Evolutionary conservation across 2,888 invertebrate species (phyloP).

Genomic region (Penaeus monodon): DNA sequence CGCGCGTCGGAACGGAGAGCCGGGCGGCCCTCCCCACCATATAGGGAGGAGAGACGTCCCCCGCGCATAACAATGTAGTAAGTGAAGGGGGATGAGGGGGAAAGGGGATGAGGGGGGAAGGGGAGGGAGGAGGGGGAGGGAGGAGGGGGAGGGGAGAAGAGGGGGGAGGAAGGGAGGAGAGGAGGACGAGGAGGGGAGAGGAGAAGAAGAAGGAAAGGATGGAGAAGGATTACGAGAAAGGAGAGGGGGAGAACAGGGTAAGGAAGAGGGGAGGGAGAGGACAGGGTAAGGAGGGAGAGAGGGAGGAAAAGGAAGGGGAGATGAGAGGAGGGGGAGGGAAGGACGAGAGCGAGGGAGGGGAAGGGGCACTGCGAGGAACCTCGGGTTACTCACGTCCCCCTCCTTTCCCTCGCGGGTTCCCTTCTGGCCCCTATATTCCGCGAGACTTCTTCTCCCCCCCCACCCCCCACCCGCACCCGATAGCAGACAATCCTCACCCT

Average conservation of each 20-base stretch:
- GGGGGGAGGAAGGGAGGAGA: background rate
- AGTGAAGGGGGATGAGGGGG: background rate
- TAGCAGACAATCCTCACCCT: no score
- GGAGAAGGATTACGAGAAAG: background rate
- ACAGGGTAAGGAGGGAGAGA: background rate
- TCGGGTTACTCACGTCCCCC: no score
- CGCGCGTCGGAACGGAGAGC: no score
- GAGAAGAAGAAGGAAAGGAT: background rate
- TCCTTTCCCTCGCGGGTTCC: no score
- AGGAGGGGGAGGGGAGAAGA: background rate
- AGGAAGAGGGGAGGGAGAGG: background rate
- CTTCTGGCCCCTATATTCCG: no score
- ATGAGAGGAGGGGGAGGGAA: background rate
- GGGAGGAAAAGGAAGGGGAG: background rate
- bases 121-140: background rate
- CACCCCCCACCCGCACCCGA: no score
- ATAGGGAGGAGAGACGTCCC: no score
- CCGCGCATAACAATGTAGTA: background rate
- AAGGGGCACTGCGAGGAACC: no score
- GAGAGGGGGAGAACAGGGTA: background rate
- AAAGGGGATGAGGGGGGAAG: background rate
- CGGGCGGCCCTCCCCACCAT: no score
- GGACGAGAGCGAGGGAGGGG: no score
- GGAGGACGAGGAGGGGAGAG: background rate
- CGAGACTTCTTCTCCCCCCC: no score